Evolutionary conservation across 2,797 vertebrate species (phyloP), one percentile per base, ranked within the genome.

Genomic region (Pangasius krempfi): DNA sequence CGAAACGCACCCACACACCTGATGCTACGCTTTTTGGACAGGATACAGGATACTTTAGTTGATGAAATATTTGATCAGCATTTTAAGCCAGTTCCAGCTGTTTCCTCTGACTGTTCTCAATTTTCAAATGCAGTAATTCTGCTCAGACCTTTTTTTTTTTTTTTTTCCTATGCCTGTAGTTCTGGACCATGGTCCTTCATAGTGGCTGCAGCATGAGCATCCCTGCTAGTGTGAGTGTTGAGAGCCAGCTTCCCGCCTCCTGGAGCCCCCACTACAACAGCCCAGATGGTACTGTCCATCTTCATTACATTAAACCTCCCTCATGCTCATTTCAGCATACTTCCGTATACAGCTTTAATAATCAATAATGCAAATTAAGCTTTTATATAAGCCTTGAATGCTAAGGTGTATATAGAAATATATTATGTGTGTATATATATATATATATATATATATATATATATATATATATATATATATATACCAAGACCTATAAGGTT

Each of bases 171-270:
- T 82, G 52, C 64, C 20, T 85, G 16, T 60, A 92, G 94, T 88
- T 91, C 91, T 93, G 92, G 94, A 95, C 93, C 94, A 97, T 96
- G 96, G 93, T 96, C 93, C 94, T 94, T 92, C 93, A 93, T 87
- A 95, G 88, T 90, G 90, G 92, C 92, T 93, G 90, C 93, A 95
- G 92, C 33, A 96, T 96, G 96, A 97, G 95, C 81, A 52, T 95
- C 70, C 93, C 94, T 93, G 85, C 95, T 80, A 93, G 92, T 89
- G 89, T 92, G 92, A 93, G 84, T 84, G 86, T 94, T 82, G 96
- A 96, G 88, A 96, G 91, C 93, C 95, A 94, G 89, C 92, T 96
- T 91, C 92, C 93, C 84, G 40, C 92, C 40, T 82, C 94, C 88
- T 96, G 96, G 96, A 93, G 92, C 30, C 66, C 92, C 2, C 94